A percentile compares a stretch with the other conserved stretches of the same genome.
phyloP scores from a whole-genome alignment of 1,140 invertebrate species.

The Drosophila quadrilineata region DNA sequence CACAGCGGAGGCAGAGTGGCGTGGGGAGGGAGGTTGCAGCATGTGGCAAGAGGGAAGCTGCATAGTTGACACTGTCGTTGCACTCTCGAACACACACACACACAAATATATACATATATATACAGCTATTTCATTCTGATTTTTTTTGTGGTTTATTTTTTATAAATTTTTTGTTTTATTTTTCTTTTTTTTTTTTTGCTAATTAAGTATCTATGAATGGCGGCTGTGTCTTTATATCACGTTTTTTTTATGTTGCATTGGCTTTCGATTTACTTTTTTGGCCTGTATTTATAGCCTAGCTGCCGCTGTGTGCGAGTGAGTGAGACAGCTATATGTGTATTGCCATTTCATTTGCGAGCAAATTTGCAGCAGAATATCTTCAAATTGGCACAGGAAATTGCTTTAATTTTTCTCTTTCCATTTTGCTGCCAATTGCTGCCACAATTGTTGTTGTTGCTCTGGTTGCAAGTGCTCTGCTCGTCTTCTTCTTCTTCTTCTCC shows the following conservation, averaged over 20 bases:
- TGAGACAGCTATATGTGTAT: constrained; percentile 18
- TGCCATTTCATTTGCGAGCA: constrained; percentile 18
- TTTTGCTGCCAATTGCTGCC: constrained; percentile 24
- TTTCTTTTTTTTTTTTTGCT: constrained; percentile 39
- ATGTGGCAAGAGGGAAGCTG: no score
- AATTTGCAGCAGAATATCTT: no score
- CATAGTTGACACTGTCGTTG: constrained; percentile 30
- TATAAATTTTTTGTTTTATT: no score
- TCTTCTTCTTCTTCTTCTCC: not conserved
- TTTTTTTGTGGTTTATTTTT: no score
- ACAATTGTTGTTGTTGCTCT: not conserved
- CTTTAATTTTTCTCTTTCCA: constrained; percentile 66
- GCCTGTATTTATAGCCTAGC: constrained; percentile 16
- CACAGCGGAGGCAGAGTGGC: no score
- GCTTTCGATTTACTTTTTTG: no score
- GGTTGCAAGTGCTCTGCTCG: constrained; percentile 1
- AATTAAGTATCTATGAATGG: constrained; percentile 81
- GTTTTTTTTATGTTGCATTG: no score
- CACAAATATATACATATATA: no score
- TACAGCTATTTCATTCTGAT: no score
- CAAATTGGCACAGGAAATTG: constrained; percentile 77
- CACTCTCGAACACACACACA: no score
- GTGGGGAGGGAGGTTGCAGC: no score
- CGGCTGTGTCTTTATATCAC: no score
- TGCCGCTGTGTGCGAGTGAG: not conserved